Evolutionary conservation across 1,140 invertebrate species (phyloP).

Genomic region (Pectinophora gossypiella): DNA sequence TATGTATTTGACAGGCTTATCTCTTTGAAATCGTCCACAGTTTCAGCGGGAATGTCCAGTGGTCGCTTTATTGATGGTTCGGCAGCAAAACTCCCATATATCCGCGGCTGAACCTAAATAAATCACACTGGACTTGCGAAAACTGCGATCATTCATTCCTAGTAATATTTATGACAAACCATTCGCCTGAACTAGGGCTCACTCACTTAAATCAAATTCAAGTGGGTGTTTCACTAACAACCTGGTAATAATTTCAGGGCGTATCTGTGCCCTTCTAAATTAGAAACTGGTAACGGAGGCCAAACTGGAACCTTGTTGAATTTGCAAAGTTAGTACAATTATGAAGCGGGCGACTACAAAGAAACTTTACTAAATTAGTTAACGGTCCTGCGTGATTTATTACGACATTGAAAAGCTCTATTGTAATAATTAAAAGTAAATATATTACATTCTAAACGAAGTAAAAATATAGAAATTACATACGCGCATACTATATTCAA

Average conservation of each 20-base stretch:
- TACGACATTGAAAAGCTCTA: no score
- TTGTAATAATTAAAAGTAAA: no score
- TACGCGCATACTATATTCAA: no score
- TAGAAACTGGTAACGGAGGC: neutral
- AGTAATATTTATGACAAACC: conserved; percentile 9
- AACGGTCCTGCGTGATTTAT: neutral
- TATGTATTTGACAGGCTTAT: conserved; percentile 2
- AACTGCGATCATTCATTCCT: conserved; percentile 35
- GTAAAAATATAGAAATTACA: no score
- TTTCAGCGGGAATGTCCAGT: neutral
- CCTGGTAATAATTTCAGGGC: neutral
- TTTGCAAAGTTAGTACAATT: neutral
- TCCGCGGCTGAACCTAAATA: conserved; percentile 32
- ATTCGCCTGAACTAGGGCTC: neutral
- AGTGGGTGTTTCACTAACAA: neutral
- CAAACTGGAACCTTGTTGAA: neutral
- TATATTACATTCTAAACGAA: no score
- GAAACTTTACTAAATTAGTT: neutral
- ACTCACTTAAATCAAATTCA: neutral
- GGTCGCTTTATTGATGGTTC: conserved; percentile 39
- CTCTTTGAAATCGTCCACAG: neutral
- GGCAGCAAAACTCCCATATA: conserved; percentile 26
- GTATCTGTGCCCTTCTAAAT: neutral
- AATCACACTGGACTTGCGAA: conserved; percentile 33
- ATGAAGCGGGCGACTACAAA: neutral